Evolutionary conservation across 2,888 invertebrate genomes (phyloP).

Genomic region (Megaustenia siamemsis): DNA sequence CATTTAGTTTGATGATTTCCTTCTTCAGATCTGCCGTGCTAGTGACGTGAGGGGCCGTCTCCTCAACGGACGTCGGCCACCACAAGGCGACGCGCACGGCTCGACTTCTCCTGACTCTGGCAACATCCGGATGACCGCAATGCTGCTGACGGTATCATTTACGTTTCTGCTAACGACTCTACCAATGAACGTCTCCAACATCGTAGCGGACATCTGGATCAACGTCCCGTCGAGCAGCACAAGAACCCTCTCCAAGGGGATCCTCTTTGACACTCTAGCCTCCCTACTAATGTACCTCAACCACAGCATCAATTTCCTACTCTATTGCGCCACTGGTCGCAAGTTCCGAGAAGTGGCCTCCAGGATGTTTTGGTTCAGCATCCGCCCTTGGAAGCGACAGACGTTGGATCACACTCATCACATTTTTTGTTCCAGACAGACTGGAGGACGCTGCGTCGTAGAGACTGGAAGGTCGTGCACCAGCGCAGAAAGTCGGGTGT

Average conservation of each 20-base stretch:
- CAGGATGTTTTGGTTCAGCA: slow-evolving; percentile 61
- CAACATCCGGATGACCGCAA: slow-evolving; percentile 74
- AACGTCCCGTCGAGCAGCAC: slow-evolving; percentile 53
- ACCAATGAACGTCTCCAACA: slow-evolving; percentile 72
- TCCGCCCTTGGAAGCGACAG: slow-evolving; percentile 57
- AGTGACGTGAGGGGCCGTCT: neutral
- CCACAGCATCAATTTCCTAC: slow-evolving; percentile 76
- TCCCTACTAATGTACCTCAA: slow-evolving; percentile 77
- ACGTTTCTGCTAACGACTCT: slow-evolving; percentile 76
- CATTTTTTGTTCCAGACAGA: slow-evolving; percentile 66
- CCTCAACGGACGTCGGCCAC: neutral
- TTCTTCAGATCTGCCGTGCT: slow-evolving; percentile 45
- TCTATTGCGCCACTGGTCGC: slow-evolving; percentile 73
- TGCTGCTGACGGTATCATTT: slow-evolving; percentile 77
- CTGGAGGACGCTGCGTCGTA: neutral
- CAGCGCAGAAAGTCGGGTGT: slow-evolving; percentile 27
- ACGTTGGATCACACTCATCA: slow-evolving; percentile 69
- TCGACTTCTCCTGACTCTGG: slow-evolving; percentile 50
- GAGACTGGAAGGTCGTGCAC: neutral
- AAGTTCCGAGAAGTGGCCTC: slow-evolving; percentile 71
- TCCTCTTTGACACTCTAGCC: slow-evolving; percentile 69
- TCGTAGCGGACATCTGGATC: slow-evolving; percentile 62
- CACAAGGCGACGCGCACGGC: neutral
- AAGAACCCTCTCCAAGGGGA: slow-evolving; percentile 58
- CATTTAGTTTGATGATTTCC: no score